Conservation (phyloP, 2,113 vertebrate genomes). For the Maccullochella peelii region DNA sequence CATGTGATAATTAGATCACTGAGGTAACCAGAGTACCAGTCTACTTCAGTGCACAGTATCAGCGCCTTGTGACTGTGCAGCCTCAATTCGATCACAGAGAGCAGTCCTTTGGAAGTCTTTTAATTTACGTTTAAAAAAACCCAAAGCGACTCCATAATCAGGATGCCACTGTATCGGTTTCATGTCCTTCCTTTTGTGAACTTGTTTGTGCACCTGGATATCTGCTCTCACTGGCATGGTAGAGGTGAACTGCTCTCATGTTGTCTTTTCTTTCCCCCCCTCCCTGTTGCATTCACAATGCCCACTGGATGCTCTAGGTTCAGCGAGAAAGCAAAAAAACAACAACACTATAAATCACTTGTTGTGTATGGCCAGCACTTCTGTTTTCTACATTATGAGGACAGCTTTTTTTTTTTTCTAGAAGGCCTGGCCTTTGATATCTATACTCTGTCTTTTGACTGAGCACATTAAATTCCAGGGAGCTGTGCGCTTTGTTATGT, state of each 20-base stretch:
- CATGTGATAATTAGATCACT: slow-evolving; percentile 71
- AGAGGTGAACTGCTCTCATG: slow-evolving; percentile 41
- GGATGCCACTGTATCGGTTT: slow-evolving; percentile 34
- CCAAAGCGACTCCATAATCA: slow-evolving; percentile 17
- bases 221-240: slow-evolving; percentile 30
- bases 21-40: slow-evolving; percentile 63
- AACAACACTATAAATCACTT: slow-evolving; percentile 68
- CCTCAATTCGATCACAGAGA: slow-evolving; percentile 56
- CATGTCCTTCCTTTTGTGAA: slow-evolving; percentile 24
- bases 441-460: slow-evolving; percentile 70
- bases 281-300: slow-evolving; percentile 42
- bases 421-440: slow-evolving; percentile 68
- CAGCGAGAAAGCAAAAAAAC: slow-evolving; percentile 45
- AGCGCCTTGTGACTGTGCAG: slow-evolving; percentile 36
- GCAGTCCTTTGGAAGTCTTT: slow-evolving; percentile 53
- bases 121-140: slow-evolving; percentile 40
- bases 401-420: slow-evolving; percentile 33
- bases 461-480: slow-evolving; percentile 72
- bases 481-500: slow-evolving; percentile 71
- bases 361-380: slow-evolving; percentile 47
- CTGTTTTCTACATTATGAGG: slow-evolving; percentile 61
- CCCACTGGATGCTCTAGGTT: slow-evolving; percentile 44
- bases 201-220: slow-evolving; percentile 44
- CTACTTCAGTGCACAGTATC: slow-evolving; percentile 21
- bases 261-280: background rate